phyloP scores from a whole-genome alignment of 1,140 invertebrate species.

The Ips typographus region DNA sequence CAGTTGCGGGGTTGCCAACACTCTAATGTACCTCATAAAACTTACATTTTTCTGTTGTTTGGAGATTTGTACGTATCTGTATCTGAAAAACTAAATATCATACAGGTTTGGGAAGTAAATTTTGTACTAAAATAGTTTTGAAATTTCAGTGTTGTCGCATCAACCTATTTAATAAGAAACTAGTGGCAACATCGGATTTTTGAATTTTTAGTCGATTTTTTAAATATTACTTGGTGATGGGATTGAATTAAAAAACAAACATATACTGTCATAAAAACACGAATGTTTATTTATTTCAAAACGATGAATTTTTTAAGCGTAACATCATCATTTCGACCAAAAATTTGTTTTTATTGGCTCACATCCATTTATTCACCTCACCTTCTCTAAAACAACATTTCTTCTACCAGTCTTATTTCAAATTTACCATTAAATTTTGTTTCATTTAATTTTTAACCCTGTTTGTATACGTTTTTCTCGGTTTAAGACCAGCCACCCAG shows the following conservation, averaged over 20 bases:
- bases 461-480: slow-evolving; percentile 30
- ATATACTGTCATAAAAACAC: slow-evolving; percentile 42
- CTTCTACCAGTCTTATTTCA: slow-evolving; percentile 49
- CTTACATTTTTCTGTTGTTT: too few relatives aligned
- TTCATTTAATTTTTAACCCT: slow-evolving; percentile 45
- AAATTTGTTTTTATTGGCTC: slow-evolving; percentile 31
- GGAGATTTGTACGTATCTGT: too few relatives aligned
- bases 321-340: slow-evolving; percentile 26
- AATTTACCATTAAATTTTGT: slow-evolving; percentile 37
- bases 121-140: too few relatives aligned
- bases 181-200: too few relatives aligned
- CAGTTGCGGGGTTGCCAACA: too few relatives aligned
- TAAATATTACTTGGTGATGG: neutral
- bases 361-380: slow-evolving; percentile 45
- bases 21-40: too few relatives aligned
- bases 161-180: too few relatives aligned
- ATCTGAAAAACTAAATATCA: too few relatives aligned
- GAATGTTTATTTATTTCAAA: slow-evolving; percentile 47
- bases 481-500: neutral
- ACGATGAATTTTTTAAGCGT: slow-evolving; percentile 47
- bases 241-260: slow-evolving; percentile 32
- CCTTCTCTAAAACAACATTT: slow-evolving; percentile 40
- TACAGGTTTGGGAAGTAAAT: too few relatives aligned
- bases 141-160: too few relatives aligned
- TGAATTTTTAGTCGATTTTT: too few relatives aligned